Percentiles rank a stretch among this genome's conserved stretches.
phyloP scores from a whole-genome alignment of 2,113 vertebrate species.

The Tenebrosternarchus preto region DNA sequence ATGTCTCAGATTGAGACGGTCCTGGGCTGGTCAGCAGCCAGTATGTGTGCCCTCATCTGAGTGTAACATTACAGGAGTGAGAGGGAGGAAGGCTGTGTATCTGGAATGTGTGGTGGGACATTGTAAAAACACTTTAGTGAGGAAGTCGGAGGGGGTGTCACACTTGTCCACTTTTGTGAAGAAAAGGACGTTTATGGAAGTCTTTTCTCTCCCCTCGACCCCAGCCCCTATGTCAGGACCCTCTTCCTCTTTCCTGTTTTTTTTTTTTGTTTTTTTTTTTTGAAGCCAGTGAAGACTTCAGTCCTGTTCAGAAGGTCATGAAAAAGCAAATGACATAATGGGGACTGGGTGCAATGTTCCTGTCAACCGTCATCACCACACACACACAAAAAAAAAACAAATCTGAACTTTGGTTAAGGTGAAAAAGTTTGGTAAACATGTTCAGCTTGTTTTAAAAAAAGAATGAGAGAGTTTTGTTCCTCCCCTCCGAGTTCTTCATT shows the following conservation, averaged over 20 bases:
- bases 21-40: too few relatives aligned
- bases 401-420: conserved; percentile 52
- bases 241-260: conserved; percentile 35
- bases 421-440: conserved; percentile 52
- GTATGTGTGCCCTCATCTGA: background rate
- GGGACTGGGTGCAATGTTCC: conserved; percentile 53
- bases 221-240: conserved; percentile 13
- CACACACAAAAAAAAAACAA: background rate
- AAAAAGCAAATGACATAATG: conserved; percentile 70
- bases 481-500: conserved; percentile 46
- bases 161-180: conserved; percentile 54
- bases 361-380: conserved; percentile 65
- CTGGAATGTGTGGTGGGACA: conserved; percentile 56
- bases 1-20: background rate
- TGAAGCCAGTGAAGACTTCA: conserved; percentile 43
- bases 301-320: background rate
- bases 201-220: conserved; percentile 22
- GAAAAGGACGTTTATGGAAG: conserved; percentile 53
- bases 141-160: conserved; percentile 59
- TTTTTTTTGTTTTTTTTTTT: too few relatives aligned
- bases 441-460: conserved; percentile 56
- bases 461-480: conserved; percentile 56
- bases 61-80: background rate
- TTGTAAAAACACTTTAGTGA: conserved; percentile 65
- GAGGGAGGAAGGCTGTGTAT: conserved; percentile 21